Evolutionary conservation across 2,113 vertebrate genomes (phyloP), one percentile per base, ranked within the genome.

Genomic region (Zosterops japonicus): DNA sequence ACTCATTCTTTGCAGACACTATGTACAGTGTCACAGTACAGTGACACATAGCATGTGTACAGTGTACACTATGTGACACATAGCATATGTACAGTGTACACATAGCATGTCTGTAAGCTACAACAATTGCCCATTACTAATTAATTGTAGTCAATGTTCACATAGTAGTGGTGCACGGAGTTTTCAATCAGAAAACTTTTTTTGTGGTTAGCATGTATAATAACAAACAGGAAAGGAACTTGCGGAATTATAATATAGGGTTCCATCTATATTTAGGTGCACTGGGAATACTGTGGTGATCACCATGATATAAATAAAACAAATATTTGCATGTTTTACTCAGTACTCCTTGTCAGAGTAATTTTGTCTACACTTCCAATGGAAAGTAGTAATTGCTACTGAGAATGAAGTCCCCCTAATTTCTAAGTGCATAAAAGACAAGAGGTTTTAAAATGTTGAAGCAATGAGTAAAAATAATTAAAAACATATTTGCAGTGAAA

Each of bases 181-280:
- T 69, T 83, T 93, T 90, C 47, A 83, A 50, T 71, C 71, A 93
- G 68, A 86, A 93, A 86, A 67, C 28, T 31, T 55, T 47, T 49
- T 75, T 79, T 78, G 39, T 13, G 2, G 93, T 94, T 91, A 77
- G 33, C 55, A 50, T 57, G 23, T 24, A 68, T 22, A 85, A 82
- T 61, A 94, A 57, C 36, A 91, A 91, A 69, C 53, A 90, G 67
- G 53, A 94, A 77, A 87, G 55, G 39, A 94, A 67, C 42, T 80
- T 83, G 64, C 70, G 75, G 68, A 93, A 86, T 83, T 93, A 67
- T 77, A 95, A 83, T 84, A 72, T 33, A 77, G 21, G 21, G 67
- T 93, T 96, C 42, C 59, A 78, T 64, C 83, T 95, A 63, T 81
- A 90, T 74, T 90, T 95, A 86, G 47, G 63, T 88, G 27, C 47